Evolutionary conservation across 2,113 vertebrate genomes (phyloP).

Genomic region (Noctilio leporinus): DNA sequence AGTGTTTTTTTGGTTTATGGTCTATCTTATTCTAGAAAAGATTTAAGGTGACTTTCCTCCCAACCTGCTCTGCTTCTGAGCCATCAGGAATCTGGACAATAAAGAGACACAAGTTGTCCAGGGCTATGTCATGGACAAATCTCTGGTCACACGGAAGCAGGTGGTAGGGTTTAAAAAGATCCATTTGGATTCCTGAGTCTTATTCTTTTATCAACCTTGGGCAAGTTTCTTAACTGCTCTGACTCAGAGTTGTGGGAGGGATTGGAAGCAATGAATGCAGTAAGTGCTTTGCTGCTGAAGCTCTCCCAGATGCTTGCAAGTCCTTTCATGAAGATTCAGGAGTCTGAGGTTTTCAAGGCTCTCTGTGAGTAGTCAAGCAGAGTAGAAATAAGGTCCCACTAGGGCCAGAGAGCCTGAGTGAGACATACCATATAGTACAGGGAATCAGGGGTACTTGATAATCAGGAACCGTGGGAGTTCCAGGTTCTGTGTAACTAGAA

Average conservation of each 20-base stretch:
- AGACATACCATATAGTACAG: too few species aligned
- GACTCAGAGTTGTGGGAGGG: neutral
- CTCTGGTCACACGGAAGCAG: neutral
- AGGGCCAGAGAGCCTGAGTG: neutral
- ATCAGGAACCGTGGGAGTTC: neutral
- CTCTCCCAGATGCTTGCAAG: neutral
- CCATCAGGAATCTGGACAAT: neutral
- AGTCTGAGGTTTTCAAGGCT: too few species aligned
- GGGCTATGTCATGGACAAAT: neutral
- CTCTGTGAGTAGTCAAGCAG: neutral
- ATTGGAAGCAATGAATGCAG: neutral
- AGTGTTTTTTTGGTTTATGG: neutral
- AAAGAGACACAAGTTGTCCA: neutral
- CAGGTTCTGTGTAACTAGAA: accelerated
- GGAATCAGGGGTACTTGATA: neutral
- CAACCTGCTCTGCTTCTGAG: neutral
- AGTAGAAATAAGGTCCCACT: neutral
- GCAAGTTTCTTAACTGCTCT: neutral
- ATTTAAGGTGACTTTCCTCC: neutral
- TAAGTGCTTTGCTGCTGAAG: neutral
- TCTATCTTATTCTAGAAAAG: neutral
- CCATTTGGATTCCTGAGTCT: neutral
- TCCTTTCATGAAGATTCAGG: neutral
- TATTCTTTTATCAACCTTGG: neutral
- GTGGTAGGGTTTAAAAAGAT: neutral